Evolutionary conservation across 2,888 invertebrate genomes (phyloP).

Genomic region (Halocaridina rubra): DNA sequence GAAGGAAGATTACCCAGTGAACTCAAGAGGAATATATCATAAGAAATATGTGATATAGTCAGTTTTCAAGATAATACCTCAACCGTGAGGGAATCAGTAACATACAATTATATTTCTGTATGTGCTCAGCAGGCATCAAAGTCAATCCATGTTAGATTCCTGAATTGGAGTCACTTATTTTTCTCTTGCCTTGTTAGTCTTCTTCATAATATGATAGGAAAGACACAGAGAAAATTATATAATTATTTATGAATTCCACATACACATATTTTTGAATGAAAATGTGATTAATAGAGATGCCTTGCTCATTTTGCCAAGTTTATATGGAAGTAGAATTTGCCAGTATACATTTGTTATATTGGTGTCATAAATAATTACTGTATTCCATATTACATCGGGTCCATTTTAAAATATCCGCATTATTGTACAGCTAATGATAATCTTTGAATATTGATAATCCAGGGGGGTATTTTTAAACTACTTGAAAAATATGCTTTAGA

Average conservation of each 20-base stretch:
- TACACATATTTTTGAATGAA: neutral
- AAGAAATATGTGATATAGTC: neutral
- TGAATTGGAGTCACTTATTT: neutral
- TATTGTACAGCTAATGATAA: neutral
- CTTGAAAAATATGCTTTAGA: too few species aligned
- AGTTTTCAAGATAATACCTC: neutral
- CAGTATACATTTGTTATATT: neutral
- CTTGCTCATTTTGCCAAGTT: neutral
- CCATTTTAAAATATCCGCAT: neutral
- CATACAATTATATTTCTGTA: neutral
- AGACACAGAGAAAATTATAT: too few species aligned
- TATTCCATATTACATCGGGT: neutral
- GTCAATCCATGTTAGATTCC: neutral
- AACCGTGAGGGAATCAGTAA: too few species aligned
- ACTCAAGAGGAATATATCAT: neutral
- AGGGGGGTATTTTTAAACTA: too few species aligned
- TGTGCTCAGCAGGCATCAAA: neutral
- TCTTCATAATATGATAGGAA: too few species aligned
- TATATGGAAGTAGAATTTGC: neutral
- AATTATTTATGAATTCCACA: too few species aligned
- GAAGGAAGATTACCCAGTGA: conserved; percentile 75
- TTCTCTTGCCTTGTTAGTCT: too few species aligned
- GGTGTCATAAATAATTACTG: neutral
- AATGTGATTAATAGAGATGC: neutral
- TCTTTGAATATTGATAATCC: neutral